Conservation (phyloP, 2,797 vertebrate genomes). For the Botia kubotai region DNA sequence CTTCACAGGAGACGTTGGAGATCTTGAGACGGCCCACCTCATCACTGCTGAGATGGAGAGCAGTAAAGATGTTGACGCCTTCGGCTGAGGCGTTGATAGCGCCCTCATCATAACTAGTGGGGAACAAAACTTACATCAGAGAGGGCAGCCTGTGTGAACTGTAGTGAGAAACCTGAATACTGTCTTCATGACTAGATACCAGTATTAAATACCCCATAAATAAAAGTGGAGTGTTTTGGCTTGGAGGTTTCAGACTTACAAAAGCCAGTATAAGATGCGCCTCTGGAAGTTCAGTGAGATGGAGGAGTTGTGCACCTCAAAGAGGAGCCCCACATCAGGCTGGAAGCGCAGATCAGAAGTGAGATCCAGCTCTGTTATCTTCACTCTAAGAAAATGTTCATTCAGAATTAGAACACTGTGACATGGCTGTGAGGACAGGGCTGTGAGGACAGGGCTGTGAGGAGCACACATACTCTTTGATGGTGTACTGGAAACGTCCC, state of each 20-base stretch:
- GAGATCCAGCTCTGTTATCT: constrained; percentile 85
- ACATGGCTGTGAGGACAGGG: no score
- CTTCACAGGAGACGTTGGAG: constrained; percentile 85
- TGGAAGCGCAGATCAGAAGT: constrained; percentile 85
- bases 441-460: no score
- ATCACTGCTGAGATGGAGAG: constrained; percentile 81
- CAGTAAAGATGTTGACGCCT: constrained; percentile 86
- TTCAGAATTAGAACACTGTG: no score
- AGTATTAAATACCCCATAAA: no score
- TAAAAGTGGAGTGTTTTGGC: no score
- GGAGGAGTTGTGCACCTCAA: constrained; percentile 88
- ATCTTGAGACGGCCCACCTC: constrained; percentile 86
- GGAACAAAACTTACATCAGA: constrained; percentile 24
- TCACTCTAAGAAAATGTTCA: constrained; percentile 78
- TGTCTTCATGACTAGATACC: not conserved
- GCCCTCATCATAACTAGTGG: constrained; percentile 86
- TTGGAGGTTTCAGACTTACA: constrained; percentile 79
- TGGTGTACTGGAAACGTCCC: constrained; percentile 89
- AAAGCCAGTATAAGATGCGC: constrained; percentile 93
- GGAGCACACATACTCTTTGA: constrained; percentile 79
- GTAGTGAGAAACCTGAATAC: not conserved
- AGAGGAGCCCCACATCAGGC: constrained; percentile 83
- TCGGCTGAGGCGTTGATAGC: constrained; percentile 89
- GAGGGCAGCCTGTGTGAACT: not conserved
- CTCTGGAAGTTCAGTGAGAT: constrained; percentile 88